Base-by-base conservation (phyloP, 2,113 vertebrate species). In the Pao palembangensis region DNA sequence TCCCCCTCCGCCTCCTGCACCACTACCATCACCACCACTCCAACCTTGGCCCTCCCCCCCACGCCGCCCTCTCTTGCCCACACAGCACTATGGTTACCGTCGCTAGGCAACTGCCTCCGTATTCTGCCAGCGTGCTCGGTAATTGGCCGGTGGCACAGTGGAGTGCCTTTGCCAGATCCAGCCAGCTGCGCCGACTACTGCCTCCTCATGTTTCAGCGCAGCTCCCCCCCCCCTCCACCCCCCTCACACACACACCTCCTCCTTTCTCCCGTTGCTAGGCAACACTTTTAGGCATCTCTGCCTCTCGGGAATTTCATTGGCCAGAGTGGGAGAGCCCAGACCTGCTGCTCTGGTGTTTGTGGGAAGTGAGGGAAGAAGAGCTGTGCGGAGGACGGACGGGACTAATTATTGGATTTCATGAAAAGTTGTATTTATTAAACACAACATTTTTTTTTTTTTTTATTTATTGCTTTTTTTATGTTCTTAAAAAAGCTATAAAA, bases 31-130 rank as follows among this genome's bases (percentile, higher is more conserved):
- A 69, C 70, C 60, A 69, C 64, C 44, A 41, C 56, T 20, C 15
- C 72, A 18, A 20, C 68, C 55, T 46, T 25, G 23, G 46, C 58
- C 51, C 59, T 13, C 13, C 21, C 25, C 34, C 65, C 62, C 43
- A 66, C 54, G 41, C 43, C 48, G 46, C 53, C 38, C 65, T 52
- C 59, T 67, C 66, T 68, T 61, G 77, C 80, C 83, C 58, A 65
- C 72, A 80, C 79, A 76, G 74, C 80, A 73, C 86, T 65, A 86
- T 66, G 50, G 83, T 79, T 84, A 76, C 85, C 84, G 94, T 98
- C 92, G 93, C 95, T 92, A 95, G 92, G 96, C 94, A 94, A 98
- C 95, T 92, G 90, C 91, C 88, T 93, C 93, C 91, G 76, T 91
- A 83, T 83, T 93, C 92, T 91, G 90, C 93, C 92, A 88, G 88